A percentile compares a stretch with the other conserved stretches of the same genome.
Evolutionary conservation across 2,797 vertebrate genomes (phyloP).

Genomic region (Tokudaia tokunoshimensis): DNA sequence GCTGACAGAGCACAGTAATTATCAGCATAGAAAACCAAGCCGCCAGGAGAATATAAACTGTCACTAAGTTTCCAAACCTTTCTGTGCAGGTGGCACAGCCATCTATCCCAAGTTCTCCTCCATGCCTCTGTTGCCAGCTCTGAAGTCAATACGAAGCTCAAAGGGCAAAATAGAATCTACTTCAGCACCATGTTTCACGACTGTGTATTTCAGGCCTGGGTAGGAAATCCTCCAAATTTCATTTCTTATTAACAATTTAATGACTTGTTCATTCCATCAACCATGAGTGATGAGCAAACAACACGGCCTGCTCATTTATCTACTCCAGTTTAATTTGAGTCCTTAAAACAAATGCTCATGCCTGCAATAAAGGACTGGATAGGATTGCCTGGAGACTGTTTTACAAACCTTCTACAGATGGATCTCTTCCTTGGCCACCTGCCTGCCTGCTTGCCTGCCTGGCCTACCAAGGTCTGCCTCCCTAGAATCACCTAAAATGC

Average conservation of each 20-base stretch:
- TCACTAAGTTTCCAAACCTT: conserved; percentile 1
- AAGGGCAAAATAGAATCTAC: background rate
- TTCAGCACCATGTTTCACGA: background rate
- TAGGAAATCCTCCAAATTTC: conserved; percentile 60
- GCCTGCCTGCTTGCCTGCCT: background rate
- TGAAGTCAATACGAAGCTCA: conserved; percentile 7
- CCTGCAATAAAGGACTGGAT: conserved; percentile 47
- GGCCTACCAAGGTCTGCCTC: background rate
- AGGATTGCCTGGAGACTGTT: conserved; percentile 32
- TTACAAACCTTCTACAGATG: conserved; percentile 26
- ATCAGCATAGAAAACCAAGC: conserved; percentile 21
- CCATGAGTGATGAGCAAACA: conserved; percentile 68
- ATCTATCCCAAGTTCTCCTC: background rate
- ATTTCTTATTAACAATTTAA: conserved; percentile 56
- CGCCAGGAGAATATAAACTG: background rate
- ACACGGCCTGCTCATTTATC: conserved; percentile 54
- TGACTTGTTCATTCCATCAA: conserved; percentile 57
- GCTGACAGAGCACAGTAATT: background rate
- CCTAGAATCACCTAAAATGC: conserved; percentile 2
- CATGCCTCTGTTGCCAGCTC: background rate
- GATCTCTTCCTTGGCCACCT: background rate
- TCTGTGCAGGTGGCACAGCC: background rate
- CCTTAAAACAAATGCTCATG: conserved; percentile 68
- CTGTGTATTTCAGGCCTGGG: background rate
- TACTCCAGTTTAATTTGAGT: conserved; percentile 66